Percentiles rank a stretch among this genome's conserved stretches.
Evolutionary conservation across 1,140 invertebrate species (phyloP).

Genomic region (Nasonia longicornis): DNA sequence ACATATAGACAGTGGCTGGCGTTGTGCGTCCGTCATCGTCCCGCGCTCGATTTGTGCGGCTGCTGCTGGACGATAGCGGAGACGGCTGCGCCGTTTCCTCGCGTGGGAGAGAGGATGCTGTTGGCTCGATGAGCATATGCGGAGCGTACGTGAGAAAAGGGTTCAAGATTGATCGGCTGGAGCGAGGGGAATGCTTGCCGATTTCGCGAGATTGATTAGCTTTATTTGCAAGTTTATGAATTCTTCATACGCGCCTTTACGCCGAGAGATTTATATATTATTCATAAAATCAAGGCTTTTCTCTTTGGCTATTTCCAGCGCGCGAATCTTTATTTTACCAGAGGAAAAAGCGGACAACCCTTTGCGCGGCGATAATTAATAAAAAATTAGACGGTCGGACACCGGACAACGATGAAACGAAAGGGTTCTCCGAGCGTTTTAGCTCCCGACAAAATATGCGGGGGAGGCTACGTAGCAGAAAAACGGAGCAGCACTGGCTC

Average conservation of each 20-base stretch:
- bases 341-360: background rate
- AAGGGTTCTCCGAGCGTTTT: background rate
- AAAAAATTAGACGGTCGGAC: background rate
- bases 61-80: background rate
- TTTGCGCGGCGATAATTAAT: background rate
- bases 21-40: slow-evolving; percentile 11
- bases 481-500: background rate
- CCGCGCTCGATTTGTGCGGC: background rate
- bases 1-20: background rate
- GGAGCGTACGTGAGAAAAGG: background rate
- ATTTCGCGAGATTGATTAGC: background rate
- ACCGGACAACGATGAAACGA: background rate
- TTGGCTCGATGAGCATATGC: background rate
- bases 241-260: background rate
- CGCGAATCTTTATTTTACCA: background rate
- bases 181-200: background rate
- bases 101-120: background rate
- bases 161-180: background rate
- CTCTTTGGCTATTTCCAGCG: too few species aligned
- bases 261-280: too few species aligned
- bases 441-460: background rate
- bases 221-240: slow-evolving; percentile 4
- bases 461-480: background rate
- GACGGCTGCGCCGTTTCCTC: background rate
- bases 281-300: too few species aligned